These are phyloP conservation scores for Euphonia xanthogaster DNA, from an alignment of 2,797 vertebrate genomes.

Conservation along the genomic window DNA sequence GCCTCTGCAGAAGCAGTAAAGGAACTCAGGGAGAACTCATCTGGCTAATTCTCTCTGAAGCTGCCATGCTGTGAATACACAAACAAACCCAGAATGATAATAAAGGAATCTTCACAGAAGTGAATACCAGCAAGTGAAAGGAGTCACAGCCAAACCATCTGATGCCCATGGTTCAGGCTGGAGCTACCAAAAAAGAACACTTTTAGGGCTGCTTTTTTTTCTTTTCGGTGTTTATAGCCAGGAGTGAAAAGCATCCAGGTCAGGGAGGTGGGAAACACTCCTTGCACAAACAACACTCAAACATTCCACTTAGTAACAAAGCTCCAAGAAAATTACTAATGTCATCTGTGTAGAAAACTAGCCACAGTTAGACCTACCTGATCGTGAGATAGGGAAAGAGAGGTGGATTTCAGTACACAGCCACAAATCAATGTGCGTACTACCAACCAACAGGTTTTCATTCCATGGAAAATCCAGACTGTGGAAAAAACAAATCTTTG, in stretches of 20 bases:
- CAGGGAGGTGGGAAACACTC: not conserved
- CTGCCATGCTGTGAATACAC: not conserved
- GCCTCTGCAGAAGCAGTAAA: not conserved
- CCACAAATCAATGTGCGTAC: not conserved
- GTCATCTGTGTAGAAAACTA: not conserved
- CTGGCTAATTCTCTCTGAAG: not conserved
- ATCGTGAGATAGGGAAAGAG: not conserved
- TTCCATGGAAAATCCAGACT: not conserved
- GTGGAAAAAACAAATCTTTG: not conserved
- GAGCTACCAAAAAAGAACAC: not conserved
- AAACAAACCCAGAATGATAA: not conserved
- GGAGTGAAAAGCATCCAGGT: not conserved
- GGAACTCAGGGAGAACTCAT: not conserved
- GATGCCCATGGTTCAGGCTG: rapidly evolving
- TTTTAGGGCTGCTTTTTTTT: not conserved
- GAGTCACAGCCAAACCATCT: not conserved
- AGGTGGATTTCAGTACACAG: not conserved
- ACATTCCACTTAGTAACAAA: not conserved
- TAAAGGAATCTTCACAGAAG: not conserved
- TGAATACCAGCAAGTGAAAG: not conserved
- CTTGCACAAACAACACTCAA: not conserved
- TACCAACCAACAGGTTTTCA: not conserved
- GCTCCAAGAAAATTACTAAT: not conserved
- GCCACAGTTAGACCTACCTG: conserved; percentile 8
- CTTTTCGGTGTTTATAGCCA: not conserved